Evolutionary conservation across 2,797 vertebrate species (phyloP), one percentile per base, ranked within the genome.

Genomic region (Pipistrellus nathusii): DNA sequence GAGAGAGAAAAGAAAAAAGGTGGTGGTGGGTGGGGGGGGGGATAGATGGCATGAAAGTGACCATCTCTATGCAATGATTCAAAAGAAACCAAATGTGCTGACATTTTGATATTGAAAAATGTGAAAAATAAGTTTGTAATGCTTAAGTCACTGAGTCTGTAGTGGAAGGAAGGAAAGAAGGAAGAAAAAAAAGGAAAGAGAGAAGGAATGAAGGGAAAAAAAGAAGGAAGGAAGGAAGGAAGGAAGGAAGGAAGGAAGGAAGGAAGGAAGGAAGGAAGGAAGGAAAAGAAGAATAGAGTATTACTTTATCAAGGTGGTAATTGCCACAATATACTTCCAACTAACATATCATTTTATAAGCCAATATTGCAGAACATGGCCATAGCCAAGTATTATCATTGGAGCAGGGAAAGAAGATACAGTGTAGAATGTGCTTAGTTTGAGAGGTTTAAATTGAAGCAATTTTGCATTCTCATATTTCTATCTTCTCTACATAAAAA

Each of bases 401-500:
- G 15, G 64, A 53, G 25, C 20, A 18, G 21, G 30, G 8, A 10
- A 10, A 12, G 32, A 64, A 88, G 12, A 66, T 25, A 20, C 27
- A 32, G 83, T 81, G 3, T 25, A 48, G 12, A 81, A 93, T 91
- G 86, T 81, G n/a, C 83, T 96, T 95, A 94, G 71, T 77, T 96
- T 90, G 1, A 35, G 48, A 90, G 48, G 27, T 85, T 95, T 95
- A 91, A 96, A 75, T 96, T 64, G 96, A 97, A 97, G 72, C 3
- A 46, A 15, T 95, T 89, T 96, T 96, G 94, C 35, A 75, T 96
- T 91, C 91, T 97, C 92, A 18, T 1, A 81, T 91, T 95, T 68
- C 32, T 88, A 6, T 92, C 88, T 77, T 82, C n/a, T 68, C 44
- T 73, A 23, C 27, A 62, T 82, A 90, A 96, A 96, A 77, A 32